Conservation (phyloP, 2,888 invertebrate species). For the Synanthedon vespiformis region DNA sequence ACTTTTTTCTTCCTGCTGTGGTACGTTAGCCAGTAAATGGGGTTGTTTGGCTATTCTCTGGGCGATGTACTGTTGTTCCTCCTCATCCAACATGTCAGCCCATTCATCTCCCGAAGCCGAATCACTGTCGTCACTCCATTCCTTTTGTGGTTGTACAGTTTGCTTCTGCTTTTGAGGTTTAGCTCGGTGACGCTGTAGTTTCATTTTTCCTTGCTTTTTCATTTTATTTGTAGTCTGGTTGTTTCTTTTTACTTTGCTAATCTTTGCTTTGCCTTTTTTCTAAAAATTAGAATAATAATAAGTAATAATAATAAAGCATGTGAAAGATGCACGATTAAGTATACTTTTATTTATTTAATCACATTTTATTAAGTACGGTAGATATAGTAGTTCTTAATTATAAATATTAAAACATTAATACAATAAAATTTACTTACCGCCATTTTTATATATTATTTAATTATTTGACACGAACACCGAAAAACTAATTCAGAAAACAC, state of each 20-base stretch:
- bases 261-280: slow-evolving; percentile 66
- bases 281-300: slow-evolving; percentile 18
- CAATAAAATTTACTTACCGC: too few species aligned
- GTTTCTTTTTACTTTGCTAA: slow-evolving; percentile 67
- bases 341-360: too few species aligned
- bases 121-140: slow-evolving; percentile 59
- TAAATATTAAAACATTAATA: too few species aligned
- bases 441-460: too few species aligned
- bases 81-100: slow-evolving; percentile 70
- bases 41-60: slow-evolving; percentile 51
- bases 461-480: too few species aligned
- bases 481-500: too few species aligned
- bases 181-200: slow-evolving; percentile 49
- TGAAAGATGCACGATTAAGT: too few species aligned
- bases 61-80: slow-evolving; percentile 66
- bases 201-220: slow-evolving; percentile 65
- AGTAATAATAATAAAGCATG: not conserved
- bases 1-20: slow-evolving; percentile 31
- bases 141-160: slow-evolving; percentile 27
- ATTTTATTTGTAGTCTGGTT: slow-evolving; percentile 71
- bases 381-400: not conserved
- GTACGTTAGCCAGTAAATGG: slow-evolving; percentile 45
- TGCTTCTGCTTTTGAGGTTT: slow-evolving; percentile 47
- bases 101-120: slow-evolving; percentile 64
- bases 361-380: too few species aligned